Evolutionary conservation across 2,113 vertebrate genomes (phyloP).

Genomic region (Megaceryle torquata): DNA sequence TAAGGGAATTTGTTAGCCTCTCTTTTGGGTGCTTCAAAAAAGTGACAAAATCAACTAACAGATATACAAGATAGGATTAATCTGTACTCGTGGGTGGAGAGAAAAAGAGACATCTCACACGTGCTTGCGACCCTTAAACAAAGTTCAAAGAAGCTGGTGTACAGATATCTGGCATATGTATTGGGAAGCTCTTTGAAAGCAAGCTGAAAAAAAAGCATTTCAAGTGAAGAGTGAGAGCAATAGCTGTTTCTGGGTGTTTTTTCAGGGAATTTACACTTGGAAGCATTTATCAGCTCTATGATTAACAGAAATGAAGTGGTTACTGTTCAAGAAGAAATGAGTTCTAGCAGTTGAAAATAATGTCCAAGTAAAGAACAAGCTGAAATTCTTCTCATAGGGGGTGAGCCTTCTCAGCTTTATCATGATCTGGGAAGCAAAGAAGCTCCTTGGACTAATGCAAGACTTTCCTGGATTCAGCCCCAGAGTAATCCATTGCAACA

Average conservation of each 20-base stretch:
- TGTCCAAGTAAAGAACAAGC: neutral
- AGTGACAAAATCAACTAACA: neutral
- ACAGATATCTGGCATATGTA: neutral
- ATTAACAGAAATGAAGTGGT: neutral
- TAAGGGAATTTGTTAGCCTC: neutral
- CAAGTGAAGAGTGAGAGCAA: neutral
- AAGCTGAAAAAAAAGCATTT: neutral
- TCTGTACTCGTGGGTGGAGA: neutral
- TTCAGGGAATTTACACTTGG: neutral
- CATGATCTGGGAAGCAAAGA: neutral
- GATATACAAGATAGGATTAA: neutral
- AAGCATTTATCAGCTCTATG: neutral
- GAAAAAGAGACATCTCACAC: neutral
- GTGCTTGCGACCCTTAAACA: neutral
- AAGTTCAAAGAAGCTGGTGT: neutral
- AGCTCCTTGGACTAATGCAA: neutral
- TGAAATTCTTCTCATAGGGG: neutral
- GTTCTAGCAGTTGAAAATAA: neutral
- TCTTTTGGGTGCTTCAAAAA: neutral
- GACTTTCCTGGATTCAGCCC: neutral
- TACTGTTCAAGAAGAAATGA: neutral
- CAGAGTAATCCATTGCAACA: neutral
- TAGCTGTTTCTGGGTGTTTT: neutral
- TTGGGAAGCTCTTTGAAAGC: neutral
- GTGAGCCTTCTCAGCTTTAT: neutral